phyloP scores from a whole-genome alignment of 2,113 vertebrate species.

The Oxygymnocypris stewartii region DNA sequence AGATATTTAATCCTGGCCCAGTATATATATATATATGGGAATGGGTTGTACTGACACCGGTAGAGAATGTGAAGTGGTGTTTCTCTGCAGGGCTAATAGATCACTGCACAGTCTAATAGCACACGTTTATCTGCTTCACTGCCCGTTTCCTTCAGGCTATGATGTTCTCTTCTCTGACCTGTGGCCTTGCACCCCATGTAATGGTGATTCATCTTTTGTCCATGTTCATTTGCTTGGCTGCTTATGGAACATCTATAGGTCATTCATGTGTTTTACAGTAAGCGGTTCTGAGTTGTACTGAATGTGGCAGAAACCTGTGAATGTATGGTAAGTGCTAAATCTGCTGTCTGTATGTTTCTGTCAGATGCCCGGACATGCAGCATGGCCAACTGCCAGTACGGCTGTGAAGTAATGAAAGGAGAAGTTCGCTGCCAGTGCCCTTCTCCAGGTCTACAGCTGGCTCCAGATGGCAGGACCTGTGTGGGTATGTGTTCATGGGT shows the following conservation, averaged over 20 bases:
- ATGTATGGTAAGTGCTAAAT: background rate
- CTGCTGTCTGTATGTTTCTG: constrained; percentile 38
- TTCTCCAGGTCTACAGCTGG: constrained; percentile 91
- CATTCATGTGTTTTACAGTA: background rate
- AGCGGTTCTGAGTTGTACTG: background rate
- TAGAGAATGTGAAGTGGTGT: constrained; percentile 6
- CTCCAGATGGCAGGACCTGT: constrained; percentile 90
- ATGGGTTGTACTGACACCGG: background rate
- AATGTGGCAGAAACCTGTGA: no score
- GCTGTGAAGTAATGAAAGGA: constrained; percentile 92
- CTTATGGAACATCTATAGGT: no score
- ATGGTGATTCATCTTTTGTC: background rate
- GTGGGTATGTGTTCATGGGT: constrained; percentile 78
- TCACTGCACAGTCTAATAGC: constrained; percentile 40
- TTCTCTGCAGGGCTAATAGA: constrained; percentile 28
- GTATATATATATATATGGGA: no score
- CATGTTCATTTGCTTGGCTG: background rate
- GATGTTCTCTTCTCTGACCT: constrained; percentile 56
- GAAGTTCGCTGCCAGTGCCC: constrained; percentile 92
- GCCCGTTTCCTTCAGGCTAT: constrained; percentile 36
- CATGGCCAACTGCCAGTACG: constrained; percentile 98
- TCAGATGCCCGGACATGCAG: constrained; percentile 86
- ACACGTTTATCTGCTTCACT: constrained; percentile 43
- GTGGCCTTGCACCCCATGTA: constrained; percentile 81
- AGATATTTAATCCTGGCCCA: no score